Conservation (phyloP, 2,797 vertebrate genomes). For the Meriones psammophilus region DNA sequence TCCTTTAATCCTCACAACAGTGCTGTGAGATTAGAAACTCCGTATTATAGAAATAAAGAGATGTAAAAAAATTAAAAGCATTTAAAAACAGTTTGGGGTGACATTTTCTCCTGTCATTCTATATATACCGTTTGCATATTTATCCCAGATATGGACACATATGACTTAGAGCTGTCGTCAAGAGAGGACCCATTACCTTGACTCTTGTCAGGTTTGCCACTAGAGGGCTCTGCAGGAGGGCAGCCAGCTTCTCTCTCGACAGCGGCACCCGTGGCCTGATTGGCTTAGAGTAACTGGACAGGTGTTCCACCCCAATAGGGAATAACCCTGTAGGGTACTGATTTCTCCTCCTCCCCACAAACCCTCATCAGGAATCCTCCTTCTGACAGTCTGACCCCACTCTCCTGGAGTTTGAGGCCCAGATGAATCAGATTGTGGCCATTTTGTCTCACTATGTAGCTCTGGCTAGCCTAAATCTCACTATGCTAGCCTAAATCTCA, state of each 20-base stretch:
- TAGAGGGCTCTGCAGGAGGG: not conserved
- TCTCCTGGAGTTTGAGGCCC: not conserved
- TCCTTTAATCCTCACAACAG: not conserved
- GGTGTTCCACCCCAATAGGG: not conserved
- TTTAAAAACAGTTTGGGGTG: not conserved
- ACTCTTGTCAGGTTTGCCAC: not conserved
- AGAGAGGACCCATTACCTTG: not conserved
- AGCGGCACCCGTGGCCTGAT: not conserved
- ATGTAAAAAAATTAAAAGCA: not conserved
- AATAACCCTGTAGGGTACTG: not conserved
- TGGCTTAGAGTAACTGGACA: not conserved
- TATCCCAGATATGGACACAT: not conserved
- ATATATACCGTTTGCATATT: not conserved
- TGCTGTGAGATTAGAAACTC: not conserved
- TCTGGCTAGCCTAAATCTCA: not conserved
- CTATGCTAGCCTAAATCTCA: not conserved
- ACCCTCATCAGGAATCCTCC: not conserved
- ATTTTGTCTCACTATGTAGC: not conserved
- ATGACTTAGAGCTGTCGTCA: not conserved
- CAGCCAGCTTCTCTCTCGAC: too few species aligned
- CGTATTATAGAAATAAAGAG: constrained; percentile 22
- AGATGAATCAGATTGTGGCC: not conserved
- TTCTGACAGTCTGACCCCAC: not conserved
- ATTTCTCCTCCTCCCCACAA: not conserved
- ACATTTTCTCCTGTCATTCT: not conserved